A percentile compares a stretch with the other conserved stretches of the same genome.
phyloP scores from a whole-genome alignment of 1,140 invertebrate genomes.

The Panulirus ornatus region DNA sequence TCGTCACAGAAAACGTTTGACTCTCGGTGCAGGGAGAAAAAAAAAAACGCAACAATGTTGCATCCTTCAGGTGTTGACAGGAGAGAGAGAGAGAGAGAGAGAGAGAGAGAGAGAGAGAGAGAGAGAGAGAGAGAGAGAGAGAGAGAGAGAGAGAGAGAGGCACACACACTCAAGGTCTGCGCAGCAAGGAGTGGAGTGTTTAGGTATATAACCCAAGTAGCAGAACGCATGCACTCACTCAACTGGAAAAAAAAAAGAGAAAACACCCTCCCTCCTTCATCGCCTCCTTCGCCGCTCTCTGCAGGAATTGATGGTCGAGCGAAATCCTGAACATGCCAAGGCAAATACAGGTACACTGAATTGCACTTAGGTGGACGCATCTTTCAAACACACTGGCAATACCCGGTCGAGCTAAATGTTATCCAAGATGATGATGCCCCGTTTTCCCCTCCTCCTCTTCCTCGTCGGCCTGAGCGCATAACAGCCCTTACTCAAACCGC shows the following conservation, averaged over 20 bases:
- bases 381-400: too few relatives aligned
- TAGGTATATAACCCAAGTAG: too few relatives aligned
- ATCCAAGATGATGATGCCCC: too few relatives aligned
- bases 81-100: background rate
- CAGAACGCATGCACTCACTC: too few relatives aligned
- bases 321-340: too few relatives aligned
- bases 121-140: background rate
- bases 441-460: background rate
- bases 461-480: background rate
- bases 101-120: background rate
- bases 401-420: too few relatives aligned
- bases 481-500: background rate
- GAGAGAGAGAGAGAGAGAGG: slow-evolving; percentile 5
- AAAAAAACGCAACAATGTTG: background rate
- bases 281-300: background rate
- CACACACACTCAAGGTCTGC: background rate
- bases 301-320: too few relatives aligned
- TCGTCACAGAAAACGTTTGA: too few relatives aligned
- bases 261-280: background rate
- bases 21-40: too few relatives aligned
- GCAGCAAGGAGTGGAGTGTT: too few relatives aligned
- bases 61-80: background rate
- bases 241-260: background rate
- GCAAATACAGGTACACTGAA: too few relatives aligned
- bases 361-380: too few relatives aligned